Base-by-base conservation (phyloP, 2,888 invertebrate species). In the Pherbina coryleti region DNA sequence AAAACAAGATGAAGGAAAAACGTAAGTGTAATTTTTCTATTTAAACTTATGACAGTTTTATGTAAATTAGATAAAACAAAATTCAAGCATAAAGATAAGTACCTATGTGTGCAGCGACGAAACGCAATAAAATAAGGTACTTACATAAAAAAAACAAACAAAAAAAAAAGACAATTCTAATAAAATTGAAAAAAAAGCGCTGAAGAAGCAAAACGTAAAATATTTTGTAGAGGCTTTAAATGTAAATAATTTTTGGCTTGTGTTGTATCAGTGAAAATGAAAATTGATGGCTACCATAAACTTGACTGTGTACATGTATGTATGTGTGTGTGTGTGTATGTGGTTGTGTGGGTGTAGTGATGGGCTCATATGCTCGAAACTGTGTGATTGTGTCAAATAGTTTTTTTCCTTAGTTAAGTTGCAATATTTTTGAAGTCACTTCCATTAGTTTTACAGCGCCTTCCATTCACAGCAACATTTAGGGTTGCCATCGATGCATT, bases 11-110 rank as follows among this genome's bases (percentile, higher is more conserved):
- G 44, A 44, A 11, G 44, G 11, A 44, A 44, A 44, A 11, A 11
- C 44, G 25, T 44, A 25, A 2, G 44, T 51, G 67, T 64, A 77
- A 79, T 79, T 77, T 79, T 73, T 53, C 73, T 77, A 79, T 79
- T 79, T 72, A 77, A 34, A 37, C 55, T 37, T 75, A 79, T 62
- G 75, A 44, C 51, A 51, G 11, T 64, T 73, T 60, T 57, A 67
- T 62, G 75, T 22, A 69, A 75, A 77, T 75, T 74, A 74, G 22
- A 44, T 77, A 25, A 51, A 73, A 70, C 34, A 55, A 44, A 25
- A 28, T 7, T 25, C 25, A 60, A 19, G 14, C 17, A 25, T 28
- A 69, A 64, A 19, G 64, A n/a, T 53, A 31, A 31, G 51, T 51
- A 34, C 5, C 4, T 64, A 19, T 37, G 37, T 66, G n/a, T 53